A percentile compares a stretch with the other conserved stretches of the same genome.
Evolutionary conservation across 2,888 invertebrate genomes (phyloP).

Genomic region (Tuta absoluta): DNA sequence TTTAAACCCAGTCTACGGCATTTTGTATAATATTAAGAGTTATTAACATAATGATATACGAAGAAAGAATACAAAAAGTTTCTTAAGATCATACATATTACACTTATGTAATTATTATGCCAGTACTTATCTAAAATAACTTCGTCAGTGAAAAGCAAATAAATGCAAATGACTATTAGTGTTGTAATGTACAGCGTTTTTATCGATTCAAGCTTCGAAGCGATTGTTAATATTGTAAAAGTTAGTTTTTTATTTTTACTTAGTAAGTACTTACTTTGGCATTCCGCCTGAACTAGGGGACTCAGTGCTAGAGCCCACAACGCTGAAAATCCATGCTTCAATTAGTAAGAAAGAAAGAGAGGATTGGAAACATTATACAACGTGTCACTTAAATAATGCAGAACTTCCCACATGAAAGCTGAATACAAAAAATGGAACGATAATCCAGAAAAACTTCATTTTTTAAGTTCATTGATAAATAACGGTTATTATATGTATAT

Average conservation of each 20-base stretch:
- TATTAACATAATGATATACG: not conserved
- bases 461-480: not conserved
- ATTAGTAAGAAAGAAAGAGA: constrained; percentile 72
- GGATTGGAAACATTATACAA: constrained; percentile 34
- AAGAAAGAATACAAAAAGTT: not conserved
- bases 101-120: not conserved
- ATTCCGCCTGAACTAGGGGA: constrained; percentile 79
- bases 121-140: not conserved
- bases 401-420: not conserved
- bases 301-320: constrained; percentile 78
- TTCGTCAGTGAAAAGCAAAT: constrained; percentile 13
- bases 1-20: constrained; percentile 58
- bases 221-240: constrained; percentile 38
- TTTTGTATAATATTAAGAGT: constrained; percentile 32
- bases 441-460: not conserved
- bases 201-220: constrained; percentile 51
- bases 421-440: not conserved
- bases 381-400: not conserved
- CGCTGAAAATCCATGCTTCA: constrained; percentile 80
- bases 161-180: constrained; percentile 12
- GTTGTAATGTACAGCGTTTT: constrained; percentile 19
- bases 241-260: constrained; percentile 15
- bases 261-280: constrained; percentile 76
- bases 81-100: not conserved
- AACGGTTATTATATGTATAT: too few species aligned